A percentile compares a stretch with the other conserved stretches of the same genome.
Evolutionary conservation across 23 tunicate species (phyloP).

Genomic region (Styela clava): DNA sequence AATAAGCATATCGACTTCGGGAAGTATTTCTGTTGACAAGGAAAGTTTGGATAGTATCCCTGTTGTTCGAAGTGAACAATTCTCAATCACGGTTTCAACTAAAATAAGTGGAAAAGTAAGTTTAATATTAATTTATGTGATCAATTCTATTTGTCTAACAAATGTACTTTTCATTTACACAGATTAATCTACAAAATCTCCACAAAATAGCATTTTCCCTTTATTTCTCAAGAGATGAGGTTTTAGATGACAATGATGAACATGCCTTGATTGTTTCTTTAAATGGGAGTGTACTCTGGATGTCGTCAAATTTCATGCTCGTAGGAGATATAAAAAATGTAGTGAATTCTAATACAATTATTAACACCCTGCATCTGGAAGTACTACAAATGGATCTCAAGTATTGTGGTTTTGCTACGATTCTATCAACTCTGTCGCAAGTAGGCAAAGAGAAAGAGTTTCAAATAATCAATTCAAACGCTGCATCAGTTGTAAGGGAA

Average conservation of each 20-base stretch:
- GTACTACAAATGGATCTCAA: conserved; percentile 4
- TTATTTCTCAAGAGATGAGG: conserved; percentile 11
- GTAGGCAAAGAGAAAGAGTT: neutral
- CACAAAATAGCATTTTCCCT: neutral
- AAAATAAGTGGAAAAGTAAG: neutral
- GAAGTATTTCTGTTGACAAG: conserved; percentile 8
- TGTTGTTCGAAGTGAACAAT: neutral
- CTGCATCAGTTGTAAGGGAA: no score
- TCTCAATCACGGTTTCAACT: neutral
- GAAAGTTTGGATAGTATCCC: conserved; percentile 4
- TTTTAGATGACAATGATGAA: conserved; percentile 6
- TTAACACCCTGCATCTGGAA: no score
- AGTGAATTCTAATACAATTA: no score
- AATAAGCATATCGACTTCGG: neutral
- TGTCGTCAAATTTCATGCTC: conserved; percentile 1
- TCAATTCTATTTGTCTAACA: neutral
- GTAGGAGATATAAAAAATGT: no score
- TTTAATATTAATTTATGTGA: neutral
- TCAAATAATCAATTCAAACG: neutral
- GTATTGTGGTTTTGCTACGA: conserved; percentile 16
- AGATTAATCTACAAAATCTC: neutral
- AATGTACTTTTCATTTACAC: no score
- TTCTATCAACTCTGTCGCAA: neutral
- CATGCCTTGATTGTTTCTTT: neutral
- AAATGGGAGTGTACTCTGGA: neutral